A percentile compares a stretch with the other conserved stretches of the same genome.
phyloP scores from a whole-genome alignment of 2,888 invertebrate genomes.

The Drosophila neoperkinsi region DNA sequence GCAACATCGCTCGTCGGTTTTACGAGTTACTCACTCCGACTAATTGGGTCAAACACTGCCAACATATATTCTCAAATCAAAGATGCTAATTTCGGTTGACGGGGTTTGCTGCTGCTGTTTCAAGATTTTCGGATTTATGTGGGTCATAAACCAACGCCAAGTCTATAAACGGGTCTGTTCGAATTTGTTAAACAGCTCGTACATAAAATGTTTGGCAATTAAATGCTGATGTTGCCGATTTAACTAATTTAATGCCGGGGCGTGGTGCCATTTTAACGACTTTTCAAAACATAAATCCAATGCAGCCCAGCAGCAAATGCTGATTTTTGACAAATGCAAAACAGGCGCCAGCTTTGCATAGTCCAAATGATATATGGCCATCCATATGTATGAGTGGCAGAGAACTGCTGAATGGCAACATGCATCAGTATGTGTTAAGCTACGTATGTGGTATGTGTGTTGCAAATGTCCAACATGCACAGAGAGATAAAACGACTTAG shows the following conservation, averaged over 20 bases:
- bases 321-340: constrained; percentile 59
- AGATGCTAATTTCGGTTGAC: constrained; percentile 69
- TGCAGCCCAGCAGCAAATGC: constrained; percentile 18
- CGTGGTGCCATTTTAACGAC: constrained; percentile 69
- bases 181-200: constrained; percentile 55
- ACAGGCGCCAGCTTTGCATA: constrained; percentile 51
- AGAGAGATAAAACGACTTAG: neutral
- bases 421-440: neutral
- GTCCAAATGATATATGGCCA: constrained; percentile 60
- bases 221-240: constrained; percentile 50
- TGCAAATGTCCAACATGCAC: neutral
- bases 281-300: constrained; percentile 7
- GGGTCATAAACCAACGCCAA: constrained; percentile 37
- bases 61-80: constrained; percentile 70
- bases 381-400: constrained; percentile 43
- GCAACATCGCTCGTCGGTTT: constrained; percentile 64
- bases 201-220: constrained; percentile 45
- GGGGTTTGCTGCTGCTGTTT: constrained; percentile 12
- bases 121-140: constrained; percentile 47
- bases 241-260: constrained; percentile 49
- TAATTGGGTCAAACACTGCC: constrained; percentile 69
- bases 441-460: neutral
- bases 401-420: neutral
- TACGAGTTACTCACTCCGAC: constrained; percentile 69
- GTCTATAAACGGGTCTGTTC: constrained; percentile 38